These are phyloP conservation scores for Gallinago paraguaiae DNA, from an alignment of 2,113 vertebrate genomes.

Conservation along the genomic window DNA sequence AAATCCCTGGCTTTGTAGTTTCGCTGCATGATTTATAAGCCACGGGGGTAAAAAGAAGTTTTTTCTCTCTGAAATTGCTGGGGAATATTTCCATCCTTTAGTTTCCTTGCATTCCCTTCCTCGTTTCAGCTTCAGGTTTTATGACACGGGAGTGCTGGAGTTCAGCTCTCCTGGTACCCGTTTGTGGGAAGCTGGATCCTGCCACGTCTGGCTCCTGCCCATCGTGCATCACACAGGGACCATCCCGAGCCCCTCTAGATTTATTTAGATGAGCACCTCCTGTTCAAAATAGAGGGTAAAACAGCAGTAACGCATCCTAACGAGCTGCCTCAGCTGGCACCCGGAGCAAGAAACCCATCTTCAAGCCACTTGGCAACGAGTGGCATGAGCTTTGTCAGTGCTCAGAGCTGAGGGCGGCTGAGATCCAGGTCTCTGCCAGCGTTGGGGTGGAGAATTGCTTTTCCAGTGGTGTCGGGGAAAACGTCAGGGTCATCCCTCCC, in stretches of 20 bases:
- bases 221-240: not conserved
- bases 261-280: not conserved
- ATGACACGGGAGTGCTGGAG: not conserved
- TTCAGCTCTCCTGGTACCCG: not conserved
- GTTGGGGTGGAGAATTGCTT: fast-evolving
- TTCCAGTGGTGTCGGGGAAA: not conserved
- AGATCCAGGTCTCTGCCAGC: not conserved
- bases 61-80: not conserved
- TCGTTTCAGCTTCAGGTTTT: slow-evolving; percentile 11
- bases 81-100: not conserved
- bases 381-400: fast-evolving
- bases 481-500: not conserved
- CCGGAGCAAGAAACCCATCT: not conserved
- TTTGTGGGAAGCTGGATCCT: not conserved
- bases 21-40: slow-evolving; percentile 59
- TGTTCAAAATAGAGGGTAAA: not conserved
- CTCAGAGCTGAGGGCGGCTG: not conserved
- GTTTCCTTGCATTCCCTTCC: not conserved
- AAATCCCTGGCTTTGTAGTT: slow-evolving; percentile 36
- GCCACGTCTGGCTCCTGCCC: not conserved
- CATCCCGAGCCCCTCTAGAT: not conserved
- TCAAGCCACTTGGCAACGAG: not conserved
- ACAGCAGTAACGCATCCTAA: not conserved
- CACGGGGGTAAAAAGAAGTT: not conserved
- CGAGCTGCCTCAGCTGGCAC: not conserved